phyloP scores from a whole-genome alignment of 1,140 invertebrate species.

The Vollenhovia emeryi region DNA sequence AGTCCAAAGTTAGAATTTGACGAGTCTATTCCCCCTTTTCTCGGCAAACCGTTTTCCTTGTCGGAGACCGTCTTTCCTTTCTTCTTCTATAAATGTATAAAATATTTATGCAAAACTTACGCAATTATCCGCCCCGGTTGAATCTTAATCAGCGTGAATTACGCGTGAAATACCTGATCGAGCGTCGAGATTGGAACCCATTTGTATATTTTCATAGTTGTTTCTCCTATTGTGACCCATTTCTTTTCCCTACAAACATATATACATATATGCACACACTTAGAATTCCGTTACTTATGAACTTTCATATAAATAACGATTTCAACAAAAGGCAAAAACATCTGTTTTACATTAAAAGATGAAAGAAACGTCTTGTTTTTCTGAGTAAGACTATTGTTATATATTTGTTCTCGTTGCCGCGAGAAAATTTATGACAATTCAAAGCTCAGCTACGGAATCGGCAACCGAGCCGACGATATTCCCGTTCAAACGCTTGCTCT shows the following conservation, averaged over 20 bases:
- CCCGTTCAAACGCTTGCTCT: neutral
- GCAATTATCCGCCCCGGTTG: neutral
- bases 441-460: neutral
- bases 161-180: conserved; percentile 86
- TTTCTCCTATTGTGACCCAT: conserved; percentile 99
- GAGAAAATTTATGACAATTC: neutral
- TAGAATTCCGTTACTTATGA: neutral
- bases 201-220: conserved; percentile 99
- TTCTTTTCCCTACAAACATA: conserved; percentile 95
- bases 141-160: neutral
- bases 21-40: conserved; percentile 89
- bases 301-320: neutral
- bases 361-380: neutral
- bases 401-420: neutral
- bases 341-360: neutral
- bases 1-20: conserved; percentile 93
- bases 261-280: neutral
- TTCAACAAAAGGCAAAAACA: neutral
- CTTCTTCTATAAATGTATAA: conserved; percentile 85
- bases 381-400: neutral
- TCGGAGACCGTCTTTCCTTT: conserved; percentile 89
- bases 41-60: conserved; percentile 91
- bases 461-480: neutral
- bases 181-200: conserved; percentile 96
- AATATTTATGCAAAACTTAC: conserved; percentile 66